These are phyloP conservation scores for Ceramica pisi DNA, from an alignment of 2,888 invertebrate genomes.

Conservation along the genomic window DNA sequence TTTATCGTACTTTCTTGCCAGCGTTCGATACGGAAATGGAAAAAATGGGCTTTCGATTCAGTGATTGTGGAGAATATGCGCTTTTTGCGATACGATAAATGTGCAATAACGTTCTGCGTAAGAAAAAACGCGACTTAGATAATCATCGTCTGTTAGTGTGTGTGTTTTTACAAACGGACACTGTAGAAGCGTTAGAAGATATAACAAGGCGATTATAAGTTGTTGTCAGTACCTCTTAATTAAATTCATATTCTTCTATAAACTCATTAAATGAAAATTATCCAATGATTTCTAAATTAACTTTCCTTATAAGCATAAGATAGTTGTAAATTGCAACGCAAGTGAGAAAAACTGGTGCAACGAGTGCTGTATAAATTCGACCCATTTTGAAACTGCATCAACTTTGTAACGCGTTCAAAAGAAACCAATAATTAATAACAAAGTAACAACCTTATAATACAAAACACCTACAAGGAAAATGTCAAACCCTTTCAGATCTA, in stretches of 20 bases:
- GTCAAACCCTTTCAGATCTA: constrained; percentile 28
- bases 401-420: not conserved
- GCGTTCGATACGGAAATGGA: constrained; percentile 73
- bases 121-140: constrained; percentile 65
- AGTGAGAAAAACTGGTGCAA: not conserved
- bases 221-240: constrained; percentile 55
- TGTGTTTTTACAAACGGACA: constrained; percentile 55
- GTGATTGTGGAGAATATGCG: constrained; percentile 75
- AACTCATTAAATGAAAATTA: constrained; percentile 47
- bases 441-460: constrained; percentile 3
- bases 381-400: constrained; percentile 2
- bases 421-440: constrained; percentile 21
- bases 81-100: constrained; percentile 81
- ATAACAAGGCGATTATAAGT: constrained; percentile 48
- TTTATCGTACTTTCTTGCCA: constrained; percentile 76
- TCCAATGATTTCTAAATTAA: constrained; percentile 32
- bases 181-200: constrained; percentile 33
- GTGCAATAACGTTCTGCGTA: constrained; percentile 70
- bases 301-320: constrained; percentile 10
- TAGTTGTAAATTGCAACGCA: constrained; percentile 15
- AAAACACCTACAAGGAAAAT: constrained; percentile 20
- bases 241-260: constrained; percentile 29
- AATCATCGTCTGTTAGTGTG: constrained; percentile 66
- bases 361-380: not conserved
- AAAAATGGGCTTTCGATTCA: constrained; percentile 79